Evolutionary conservation across 2,797 vertebrate species (phyloP), one percentile per base, ranked within the genome.

Genomic region (Labeo calbasu): DNA sequence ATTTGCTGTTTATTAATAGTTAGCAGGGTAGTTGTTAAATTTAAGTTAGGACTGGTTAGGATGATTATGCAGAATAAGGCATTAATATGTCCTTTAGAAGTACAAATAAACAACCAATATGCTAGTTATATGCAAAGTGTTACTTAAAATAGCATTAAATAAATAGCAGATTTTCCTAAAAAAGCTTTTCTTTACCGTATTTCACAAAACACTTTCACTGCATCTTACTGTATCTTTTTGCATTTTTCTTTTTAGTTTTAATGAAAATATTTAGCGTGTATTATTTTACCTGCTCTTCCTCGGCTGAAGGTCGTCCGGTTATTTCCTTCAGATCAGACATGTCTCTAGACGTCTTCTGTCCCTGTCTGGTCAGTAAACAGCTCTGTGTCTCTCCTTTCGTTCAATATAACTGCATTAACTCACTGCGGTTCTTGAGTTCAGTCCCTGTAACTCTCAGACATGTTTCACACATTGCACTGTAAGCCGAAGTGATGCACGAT

Each of bases 251-350:
- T 40, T 65, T 15, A 32, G 10, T 12, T 12, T 36, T 10, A 36
- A 19, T 66, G 15, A 10, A 3, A 36, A 5, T 66, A 68, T 48
- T 11, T 23, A 23, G 6, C 15, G 17, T 23, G 69, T 5, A 4
- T 25, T 48, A 4, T 25, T 48, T 71, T 1, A 71, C 71, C 71
- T 32, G 87, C 0, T 7, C 10, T 7, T 17, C n/a, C 17, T 86
- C 76, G 1, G 88, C 57, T 1, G 88, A 86, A 21, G 19, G 50
- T 57, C 83, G 11, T 69, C 65, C 57, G 32, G 2, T 66, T 13
- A 90, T 88, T 14, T 66, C 83, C 69, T 48, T 91, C 69, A 91
- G 19, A 36, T 51, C 59, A 32, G 59, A 78, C 61, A 69, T 69
- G 14, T 63, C 40, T 48, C 19, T 50, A 1, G 53, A 19, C 7